Evolutionary conservation across 2,113 vertebrate species (phyloP), one percentile per base, ranked within the genome.

Genomic region (Hiodon tergisus): DNA sequence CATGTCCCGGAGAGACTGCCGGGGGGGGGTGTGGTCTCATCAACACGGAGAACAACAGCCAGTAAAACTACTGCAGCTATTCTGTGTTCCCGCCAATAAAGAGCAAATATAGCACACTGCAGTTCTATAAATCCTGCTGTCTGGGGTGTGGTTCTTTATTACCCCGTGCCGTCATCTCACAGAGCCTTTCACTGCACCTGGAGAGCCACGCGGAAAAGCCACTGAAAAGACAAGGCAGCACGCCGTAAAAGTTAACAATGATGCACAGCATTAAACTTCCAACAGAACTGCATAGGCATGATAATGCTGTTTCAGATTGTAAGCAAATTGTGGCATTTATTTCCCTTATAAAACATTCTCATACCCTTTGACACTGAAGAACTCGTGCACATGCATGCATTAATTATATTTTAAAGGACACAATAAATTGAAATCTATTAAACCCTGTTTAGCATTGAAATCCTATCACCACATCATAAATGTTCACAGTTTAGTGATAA

Each of bases 231-330:
- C 46, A 14, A 79, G 77, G 74, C 79, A 77, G 71, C 75, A 72
- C 72, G 79, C 79, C 73, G 78, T 85, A 70, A 86, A 85, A 82
- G 80, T 85, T 73, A 82, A 87, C 78, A 48, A 72, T 77, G 71
- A 65, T 76, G 72, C 67, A 71, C 5, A 17, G 82, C 76, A 73
- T 77, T 86, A 85, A 86, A 86, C 58, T 50, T 46, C 76, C 82
- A 79, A 74, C 77, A 76, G 31, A 68, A 76, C 78, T 52, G 72
- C 85, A 83, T 86, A 85, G 47, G n/a, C 53, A 5, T 6, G 73
- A 67, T 59, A 67, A 75, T 84, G 78, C 55, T 78, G 81, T 86
- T 80, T 73, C 9, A 7, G 50, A 65, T 31, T n/a, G 13, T 17
- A 13, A n/a, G 58, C 52, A 59, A 59, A 16, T 75, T 75, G 65